Evolutionary conservation across 1,140 invertebrate species (phyloP).

Genomic region (Drosophila santomea): DNA sequence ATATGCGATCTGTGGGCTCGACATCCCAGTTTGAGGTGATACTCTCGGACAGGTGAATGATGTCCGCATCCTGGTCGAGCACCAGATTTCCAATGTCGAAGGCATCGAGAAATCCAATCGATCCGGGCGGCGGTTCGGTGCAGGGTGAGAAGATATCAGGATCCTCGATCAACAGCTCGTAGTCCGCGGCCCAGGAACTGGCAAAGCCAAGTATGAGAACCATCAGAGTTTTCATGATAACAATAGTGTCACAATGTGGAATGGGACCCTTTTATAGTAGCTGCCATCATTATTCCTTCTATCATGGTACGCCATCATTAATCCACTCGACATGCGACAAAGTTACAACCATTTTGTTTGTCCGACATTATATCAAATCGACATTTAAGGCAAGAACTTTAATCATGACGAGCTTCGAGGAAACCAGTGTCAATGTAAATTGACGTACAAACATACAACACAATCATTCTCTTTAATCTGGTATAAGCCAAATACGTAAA

Average conservation of each 20-base stretch:
- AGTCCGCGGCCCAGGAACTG: conserved; percentile 33
- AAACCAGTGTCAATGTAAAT: too few relatives aligned
- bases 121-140: conserved; percentile 25
- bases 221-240: conserved; percentile 39
- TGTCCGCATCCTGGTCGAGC: conserved; percentile 14
- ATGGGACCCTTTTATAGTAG: conserved; percentile 18
- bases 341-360: not conserved
- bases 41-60: conserved; percentile 33
- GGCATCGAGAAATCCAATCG: conserved; percentile 3
- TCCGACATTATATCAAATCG: too few relatives aligned
- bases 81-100: conserved; percentile 22
- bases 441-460: too few relatives aligned
- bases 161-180: conserved; percentile 49
- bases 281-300: too few relatives aligned
- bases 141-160: conserved; percentile 49
- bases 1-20: conserved; percentile 51
- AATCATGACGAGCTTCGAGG: too few relatives aligned
- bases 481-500: too few relatives aligned
- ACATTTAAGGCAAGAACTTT: too few relatives aligned
- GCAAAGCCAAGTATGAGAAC: conserved; percentile 14
- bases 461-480: too few relatives aligned
- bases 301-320: not conserved
- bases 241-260: not conserved
- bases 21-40: conserved; percentile 38
- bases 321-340: not conserved